Conservation (phyloP, 2,888 invertebrate species). For the Pammene aurita region DNA sequence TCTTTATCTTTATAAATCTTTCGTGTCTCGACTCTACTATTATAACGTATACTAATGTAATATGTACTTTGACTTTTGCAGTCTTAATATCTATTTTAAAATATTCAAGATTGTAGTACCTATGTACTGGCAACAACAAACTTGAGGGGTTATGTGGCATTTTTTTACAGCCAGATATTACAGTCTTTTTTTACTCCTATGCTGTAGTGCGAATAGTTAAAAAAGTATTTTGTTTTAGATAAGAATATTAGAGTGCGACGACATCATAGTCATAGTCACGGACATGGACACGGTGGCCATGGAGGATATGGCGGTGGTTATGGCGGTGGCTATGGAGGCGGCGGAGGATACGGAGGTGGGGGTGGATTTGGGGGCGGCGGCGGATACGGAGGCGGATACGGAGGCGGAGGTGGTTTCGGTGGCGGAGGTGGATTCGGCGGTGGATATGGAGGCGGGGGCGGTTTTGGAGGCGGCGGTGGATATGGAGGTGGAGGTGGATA, state of each 20-base stretch:
- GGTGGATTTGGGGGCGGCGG: background rate
- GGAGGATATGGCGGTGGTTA: conserved; percentile 31
- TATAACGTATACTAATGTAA: too few species aligned
- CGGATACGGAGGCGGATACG: background rate
- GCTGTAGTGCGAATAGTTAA: background rate
- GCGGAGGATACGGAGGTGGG: background rate
- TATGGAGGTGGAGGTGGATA: background rate
- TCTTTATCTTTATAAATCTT: too few species aligned
- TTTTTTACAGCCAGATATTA: too few species aligned
- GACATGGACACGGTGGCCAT: conserved; percentile 54
- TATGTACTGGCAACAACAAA: too few species aligned
- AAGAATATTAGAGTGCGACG: conserved; percentile 46
- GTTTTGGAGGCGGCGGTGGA: background rate
- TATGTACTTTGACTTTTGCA: too few species aligned
- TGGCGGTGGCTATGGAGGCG: conserved; percentile 7
- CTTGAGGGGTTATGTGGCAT: too few species aligned
- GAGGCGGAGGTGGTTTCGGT: background rate
- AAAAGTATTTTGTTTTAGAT: conserved; percentile 21
- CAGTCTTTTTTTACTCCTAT: too few species aligned
- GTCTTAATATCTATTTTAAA: too few species aligned
- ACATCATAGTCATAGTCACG: conserved; percentile 49
- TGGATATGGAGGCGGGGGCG: background rate
- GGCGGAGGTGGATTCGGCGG: background rate
- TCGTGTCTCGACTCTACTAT: too few species aligned
- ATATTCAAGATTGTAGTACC: too few species aligned